phyloP scores from a whole-genome alignment of 2,888 invertebrate species.

The Eupithecia tripunctaria region DNA sequence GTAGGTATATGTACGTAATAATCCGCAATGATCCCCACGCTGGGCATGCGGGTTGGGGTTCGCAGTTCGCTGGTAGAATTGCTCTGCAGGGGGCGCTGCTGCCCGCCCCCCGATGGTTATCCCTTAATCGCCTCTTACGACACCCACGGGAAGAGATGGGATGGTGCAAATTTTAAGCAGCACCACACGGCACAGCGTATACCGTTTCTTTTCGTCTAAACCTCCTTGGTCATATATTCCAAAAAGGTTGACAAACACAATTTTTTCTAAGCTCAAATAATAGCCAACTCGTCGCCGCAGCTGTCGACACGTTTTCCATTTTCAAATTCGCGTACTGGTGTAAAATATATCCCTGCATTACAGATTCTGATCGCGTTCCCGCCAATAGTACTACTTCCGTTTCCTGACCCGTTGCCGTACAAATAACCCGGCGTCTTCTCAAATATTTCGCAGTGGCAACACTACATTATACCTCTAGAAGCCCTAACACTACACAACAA shows the following conservation, averaged over 20 bases:
- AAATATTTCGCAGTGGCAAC: conserved; percentile 29
- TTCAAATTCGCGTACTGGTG: conserved; percentile 17
- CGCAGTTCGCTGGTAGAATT: too few relatives aligned
- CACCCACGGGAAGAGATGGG: too few relatives aligned
- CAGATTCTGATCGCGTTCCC: conserved; percentile 47
- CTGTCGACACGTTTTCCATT: conserved; percentile 16
- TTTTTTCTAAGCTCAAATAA: background rate
- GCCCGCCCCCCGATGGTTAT: too few relatives aligned
- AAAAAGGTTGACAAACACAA: background rate
- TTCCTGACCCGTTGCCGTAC: conserved; percentile 31
- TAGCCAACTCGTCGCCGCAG: conserved; percentile 1
- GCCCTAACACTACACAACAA: conserved; percentile 7
- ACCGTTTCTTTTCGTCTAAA: too few relatives aligned
- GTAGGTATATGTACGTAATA: too few relatives aligned
- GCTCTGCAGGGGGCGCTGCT: too few relatives aligned
- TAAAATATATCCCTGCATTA: conserved; percentile 41
- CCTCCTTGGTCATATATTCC: background rate
- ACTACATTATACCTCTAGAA: conserved; percentile 35
- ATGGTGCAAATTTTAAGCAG: too few relatives aligned
- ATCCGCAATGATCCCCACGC: too few relatives aligned
- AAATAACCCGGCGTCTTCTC: conserved; percentile 32
- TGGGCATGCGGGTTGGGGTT: too few relatives aligned
- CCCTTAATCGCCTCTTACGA: too few relatives aligned
- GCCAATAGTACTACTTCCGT: conserved; percentile 44
- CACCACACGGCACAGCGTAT: too few relatives aligned